Evolutionary conservation across 2,113 vertebrate species (phyloP), one percentile per base, ranked within the genome.

Genomic region (Plotosus lineatus): DNA sequence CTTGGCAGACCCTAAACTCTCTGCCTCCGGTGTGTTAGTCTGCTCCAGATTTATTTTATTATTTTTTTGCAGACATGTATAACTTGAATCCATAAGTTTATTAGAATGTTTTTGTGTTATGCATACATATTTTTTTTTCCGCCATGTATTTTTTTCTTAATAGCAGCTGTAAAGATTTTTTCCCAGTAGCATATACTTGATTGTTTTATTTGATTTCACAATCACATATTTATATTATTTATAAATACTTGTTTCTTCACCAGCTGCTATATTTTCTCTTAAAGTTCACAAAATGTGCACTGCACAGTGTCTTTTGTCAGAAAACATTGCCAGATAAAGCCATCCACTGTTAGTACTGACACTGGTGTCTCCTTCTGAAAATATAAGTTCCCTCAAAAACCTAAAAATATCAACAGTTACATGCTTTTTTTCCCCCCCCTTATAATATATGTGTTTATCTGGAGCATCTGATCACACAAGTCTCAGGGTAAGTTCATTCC

Each of bases 21-120:
- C 10, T 61, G 71, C 8, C n/a, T 51, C 9, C n/a, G n/a, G n/a
- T n/a, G n/a, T n/a, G n/a, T n/a, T 21, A 58, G 26, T 42, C 55
- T 56, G 23, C 26, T 56, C 11, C 2, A 66, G 2, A 7, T 38
- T 46, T 17, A 12, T 28, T 21, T 42, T 75, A 56, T n/a, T 40
- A 40, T 9, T 3, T 55, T 3, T 28, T 53, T 74, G 33, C 51
- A 51, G 44, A 72, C 68, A 31, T 26, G 15, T 48, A 12, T 9
- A 5, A 55, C 12, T 74, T 50, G 1, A 38, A 19, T 6, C 51
- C 46, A 72, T 78, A 53, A 28, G 33, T 21, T 31, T 42, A 56
- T 83, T 17, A 44, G 48, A 17, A 46, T 75, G 51, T 77, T 42
- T 36, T 31, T 60, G 66, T 73, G 38, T 40, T 75, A 42, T 74